Evolutionary conservation across 2,113 vertebrate species (phyloP).

Genomic region (Delphinus delphis): DNA sequence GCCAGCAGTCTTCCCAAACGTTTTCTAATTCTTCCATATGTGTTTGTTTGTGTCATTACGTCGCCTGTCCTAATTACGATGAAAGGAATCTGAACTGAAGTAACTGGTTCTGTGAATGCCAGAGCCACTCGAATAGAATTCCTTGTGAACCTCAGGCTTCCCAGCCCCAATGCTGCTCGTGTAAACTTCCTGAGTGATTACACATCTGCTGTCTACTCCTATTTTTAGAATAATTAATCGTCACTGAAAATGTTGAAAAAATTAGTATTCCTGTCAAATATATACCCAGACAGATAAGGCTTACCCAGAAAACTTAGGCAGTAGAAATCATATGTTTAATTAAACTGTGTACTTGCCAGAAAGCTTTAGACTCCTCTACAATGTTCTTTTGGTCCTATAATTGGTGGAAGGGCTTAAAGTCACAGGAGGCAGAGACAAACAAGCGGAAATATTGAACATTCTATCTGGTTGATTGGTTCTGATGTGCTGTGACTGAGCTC

Average conservation of each 20-base stretch:
- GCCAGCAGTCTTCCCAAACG: constrained; percentile 30
- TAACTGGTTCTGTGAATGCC: not conserved
- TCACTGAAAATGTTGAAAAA: not conserved
- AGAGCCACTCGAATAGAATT: not conserved
- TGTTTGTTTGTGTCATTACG: not conserved
- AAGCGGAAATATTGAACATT: not conserved
- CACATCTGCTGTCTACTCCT: not conserved
- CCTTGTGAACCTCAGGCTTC: fast-evolving
- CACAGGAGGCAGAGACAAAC: not conserved
- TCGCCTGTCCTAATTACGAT: not conserved
- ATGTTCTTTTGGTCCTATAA: not conserved
- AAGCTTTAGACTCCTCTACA: not conserved
- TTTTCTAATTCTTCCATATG: constrained; percentile 38
- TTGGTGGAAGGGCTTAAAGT: not conserved
- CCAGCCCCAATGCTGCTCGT: not conserved
- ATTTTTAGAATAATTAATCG: not conserved
- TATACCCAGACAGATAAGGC: not conserved
- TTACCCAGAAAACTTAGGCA: not conserved
- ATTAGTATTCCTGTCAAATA: not conserved
- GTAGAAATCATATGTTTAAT: not conserved
- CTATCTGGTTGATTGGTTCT: not conserved
- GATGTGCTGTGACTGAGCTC: not conserved
- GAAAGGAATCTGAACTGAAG: not conserved
- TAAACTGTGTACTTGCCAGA: not conserved
- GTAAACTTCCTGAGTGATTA: not conserved